Evolutionary conservation across 1,140 invertebrate genomes (phyloP).

Genomic region (Trichoplusia ni): DNA sequence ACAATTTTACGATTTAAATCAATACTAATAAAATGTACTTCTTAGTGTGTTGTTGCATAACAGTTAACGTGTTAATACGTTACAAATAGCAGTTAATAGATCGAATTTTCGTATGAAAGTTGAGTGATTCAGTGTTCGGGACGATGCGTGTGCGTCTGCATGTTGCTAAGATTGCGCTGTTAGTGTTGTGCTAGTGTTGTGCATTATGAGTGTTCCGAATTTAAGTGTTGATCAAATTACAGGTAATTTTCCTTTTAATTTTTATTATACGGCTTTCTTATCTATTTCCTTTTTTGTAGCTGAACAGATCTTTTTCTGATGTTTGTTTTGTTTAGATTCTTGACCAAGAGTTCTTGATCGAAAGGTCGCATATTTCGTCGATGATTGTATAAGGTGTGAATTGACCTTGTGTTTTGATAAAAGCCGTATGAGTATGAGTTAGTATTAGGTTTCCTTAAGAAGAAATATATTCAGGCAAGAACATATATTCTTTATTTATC

Average conservation of each 20-base stretch:
- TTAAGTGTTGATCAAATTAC: slow-evolving; percentile 72
- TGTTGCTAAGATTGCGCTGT: slow-evolving; percentile 35
- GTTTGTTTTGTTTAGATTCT: background rate
- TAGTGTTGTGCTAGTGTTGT: slow-evolving; percentile 56
- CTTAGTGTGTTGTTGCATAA: background rate
- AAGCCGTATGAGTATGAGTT: too few species aligned
- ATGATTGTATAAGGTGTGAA: too few species aligned
- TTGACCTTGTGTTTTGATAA: too few species aligned
- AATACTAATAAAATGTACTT: background rate
- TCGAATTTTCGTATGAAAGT: slow-evolving; percentile 61
- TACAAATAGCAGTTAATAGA: slow-evolving; percentile 48
- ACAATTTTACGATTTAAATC: slow-evolving; percentile 1
- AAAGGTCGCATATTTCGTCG: too few species aligned
- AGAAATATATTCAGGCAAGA: too few species aligned
- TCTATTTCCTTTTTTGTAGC: too few species aligned
- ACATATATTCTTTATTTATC: too few species aligned
- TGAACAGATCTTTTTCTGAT: too few species aligned
- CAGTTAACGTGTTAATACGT: slow-evolving; percentile 56
- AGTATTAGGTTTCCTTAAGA: too few species aligned
- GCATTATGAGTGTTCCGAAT: slow-evolving; percentile 74
- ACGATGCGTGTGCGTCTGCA: slow-evolving; percentile 52
- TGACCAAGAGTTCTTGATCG: too few species aligned
- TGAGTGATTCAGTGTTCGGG: slow-evolving; percentile 62
- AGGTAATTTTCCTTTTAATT: slow-evolving; percentile 63
- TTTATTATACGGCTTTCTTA: too few species aligned